Evolutionary conservation across 2,113 vertebrate species (phyloP).

Genomic region (Aegotheles bennettii): DNA sequence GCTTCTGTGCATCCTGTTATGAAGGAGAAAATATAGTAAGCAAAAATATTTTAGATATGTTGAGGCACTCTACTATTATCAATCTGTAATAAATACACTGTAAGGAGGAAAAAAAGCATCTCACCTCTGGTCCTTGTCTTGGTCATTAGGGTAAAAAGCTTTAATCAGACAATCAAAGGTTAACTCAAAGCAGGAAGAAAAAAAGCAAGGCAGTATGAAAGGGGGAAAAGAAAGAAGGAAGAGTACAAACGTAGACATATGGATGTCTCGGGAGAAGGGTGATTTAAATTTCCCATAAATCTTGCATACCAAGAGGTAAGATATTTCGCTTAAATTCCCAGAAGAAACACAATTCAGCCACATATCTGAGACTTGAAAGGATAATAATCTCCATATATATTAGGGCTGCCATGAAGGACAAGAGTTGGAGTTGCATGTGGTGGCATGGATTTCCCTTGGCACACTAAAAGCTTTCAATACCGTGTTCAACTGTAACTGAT

Average conservation of each 20-base stretch:
- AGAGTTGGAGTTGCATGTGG: neutral
- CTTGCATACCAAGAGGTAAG: conserved; percentile 43
- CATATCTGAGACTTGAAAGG: conserved; percentile 8
- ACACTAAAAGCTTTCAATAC: neutral
- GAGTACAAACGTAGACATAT: conserved; percentile 33
- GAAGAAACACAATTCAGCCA: conserved; percentile 35
- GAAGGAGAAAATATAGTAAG: neutral
- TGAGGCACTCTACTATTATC: neutral
- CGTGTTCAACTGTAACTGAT: neutral
- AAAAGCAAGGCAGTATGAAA: neutral
- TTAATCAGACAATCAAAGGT: neutral
- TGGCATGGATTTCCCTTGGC: conserved; percentile 18
- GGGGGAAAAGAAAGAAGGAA: conserved; percentile 29
- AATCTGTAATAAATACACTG: neutral
- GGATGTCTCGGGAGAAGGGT: conserved; percentile 29
- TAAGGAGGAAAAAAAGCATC: neutral
- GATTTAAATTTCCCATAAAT: conserved; percentile 49
- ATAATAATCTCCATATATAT: conserved; percentile 40
- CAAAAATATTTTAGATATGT: neutral
- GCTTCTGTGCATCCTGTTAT: neutral
- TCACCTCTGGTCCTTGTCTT: neutral
- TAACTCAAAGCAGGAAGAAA: conserved; percentile 6
- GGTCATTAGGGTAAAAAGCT: neutral
- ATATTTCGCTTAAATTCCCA: conserved; percentile 44
- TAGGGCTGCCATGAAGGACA: conserved; percentile 34